Evolutionary conservation across 2,888 invertebrate species (phyloP), one percentile per base, ranked within the genome.

Genomic region (Drosophila dives): DNA sequence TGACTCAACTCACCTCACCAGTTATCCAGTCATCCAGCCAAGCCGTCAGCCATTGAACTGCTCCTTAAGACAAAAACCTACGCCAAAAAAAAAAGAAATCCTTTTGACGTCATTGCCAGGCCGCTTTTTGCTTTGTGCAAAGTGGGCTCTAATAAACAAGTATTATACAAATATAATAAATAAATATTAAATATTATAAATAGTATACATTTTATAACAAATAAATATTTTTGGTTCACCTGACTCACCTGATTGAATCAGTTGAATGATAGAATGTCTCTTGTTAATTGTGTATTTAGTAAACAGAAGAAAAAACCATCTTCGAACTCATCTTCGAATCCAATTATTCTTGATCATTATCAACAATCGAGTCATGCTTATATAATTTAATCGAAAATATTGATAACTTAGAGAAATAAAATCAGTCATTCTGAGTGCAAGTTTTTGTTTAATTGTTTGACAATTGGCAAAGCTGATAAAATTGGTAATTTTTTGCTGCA

Each of bases 81-180:
- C 83, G 80, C 80, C 60, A 65, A 23, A 54, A 23, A 6, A 4
- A 58, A 42, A 20, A 20, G 11, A 77, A 88, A 83, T 86, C 83
- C 89, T 72, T 83, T 86, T 83, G 83, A 83, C 83, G 83, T 83
- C 89, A 83, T 75, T 86, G 40, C 12, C 33, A 53, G 65, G 70
- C 51, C 29, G 73, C 32, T 66, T 64, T 26, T 53, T 51, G 23
- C 33, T 34, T 63, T 71, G 7, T 11, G 6, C 54, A 7, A 59
- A 45, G 26, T 23, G 8, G 15, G 3, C 20, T 8, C 8, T 3
- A 53, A 23, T 15, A 34, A 20, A 53, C 15, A 20, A 51, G 33
- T 20, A 49, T n/a, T n/a, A n/a, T n/a, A n/a, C n/a, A n/a, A n/a
- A n/a, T n/a, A n/a, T n/a, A 32, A 20, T 32, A 29, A 29, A 29